Evolutionary conservation across 2,113 vertebrate genomes (phyloP), one percentile per base, ranked within the genome.

Genomic region (Megaleporinus macrocephalus): DNA sequence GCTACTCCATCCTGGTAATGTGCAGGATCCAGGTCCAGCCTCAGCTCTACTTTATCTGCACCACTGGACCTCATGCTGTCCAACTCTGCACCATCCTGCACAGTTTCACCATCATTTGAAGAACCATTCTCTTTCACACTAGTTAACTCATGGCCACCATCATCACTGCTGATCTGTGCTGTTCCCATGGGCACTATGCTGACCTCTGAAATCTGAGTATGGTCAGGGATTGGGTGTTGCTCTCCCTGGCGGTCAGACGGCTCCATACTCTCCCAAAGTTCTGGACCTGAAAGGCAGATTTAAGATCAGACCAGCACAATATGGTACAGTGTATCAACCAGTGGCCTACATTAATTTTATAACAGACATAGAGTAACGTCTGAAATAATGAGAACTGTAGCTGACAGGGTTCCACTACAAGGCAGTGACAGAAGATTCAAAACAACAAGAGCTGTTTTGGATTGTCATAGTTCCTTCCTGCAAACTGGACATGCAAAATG

Each of bases 221-320:
- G 76, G 62, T 82, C 72, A 20, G 68, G 68, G 59, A 80, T 69
- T 61, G 79, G 84, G 63, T 75, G 84, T 22, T 68, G n/a, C 66
- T 84, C 82, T 16, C 41, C 63, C 24, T 69, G 76, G 79, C 86
- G 76, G 86, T 83, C 87, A 78, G 76, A 75, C n/a, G 88, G 84
- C 71, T 93, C 88, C 84, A 87, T 85, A 61, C 87, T 82, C 86
- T 84, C 65, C 84, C 80, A 78, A 68, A 72, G 24, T 49, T 76
- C 87, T 76, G 88, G 81, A 88, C 82, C 90, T 93, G 85, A 29
- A 83, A 80, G 16, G 4, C 12, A 41, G 14, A 68, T 51, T 72
- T 27, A 63, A 22, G 1, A 22, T 26, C 51, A 18, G n/a, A 44
- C 41, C 59, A 49, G 20, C 0, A 57, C 0, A 55, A 49, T 49